Conservation (phyloP, 2,797 vertebrate genomes). For the Halcyon leucocephala region DNA sequence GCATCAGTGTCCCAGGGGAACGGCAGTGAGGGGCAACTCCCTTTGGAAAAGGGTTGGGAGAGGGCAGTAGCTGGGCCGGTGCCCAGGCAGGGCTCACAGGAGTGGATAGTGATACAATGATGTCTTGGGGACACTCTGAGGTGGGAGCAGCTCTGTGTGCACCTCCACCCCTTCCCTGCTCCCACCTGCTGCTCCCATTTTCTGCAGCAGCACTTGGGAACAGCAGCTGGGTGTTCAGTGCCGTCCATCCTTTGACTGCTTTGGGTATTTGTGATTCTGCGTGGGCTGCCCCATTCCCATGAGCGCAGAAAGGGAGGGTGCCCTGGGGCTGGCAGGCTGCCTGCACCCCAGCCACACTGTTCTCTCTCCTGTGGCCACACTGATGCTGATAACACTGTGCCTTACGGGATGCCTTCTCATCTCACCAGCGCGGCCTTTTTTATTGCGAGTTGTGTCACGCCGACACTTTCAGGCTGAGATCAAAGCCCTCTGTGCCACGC, state of each 20-base stretch:
- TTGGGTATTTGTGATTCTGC: neutral
- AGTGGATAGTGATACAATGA: rapidly evolving
- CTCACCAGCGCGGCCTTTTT: neutral
- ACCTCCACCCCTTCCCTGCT: neutral
- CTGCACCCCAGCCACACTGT: neutral
- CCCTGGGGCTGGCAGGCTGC: rapidly evolving
- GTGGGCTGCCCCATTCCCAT: neutral
- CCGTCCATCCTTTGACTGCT: rapidly evolving
- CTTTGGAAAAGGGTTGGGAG: neutral
- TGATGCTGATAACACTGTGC: neutral
- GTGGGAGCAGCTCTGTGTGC: neutral
- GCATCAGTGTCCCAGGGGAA: neutral
- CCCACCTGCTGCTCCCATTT: neutral
- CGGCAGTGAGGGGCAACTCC: rapidly evolving
- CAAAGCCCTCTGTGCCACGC: rapidly evolving
- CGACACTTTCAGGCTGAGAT: neutral
- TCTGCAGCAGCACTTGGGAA: rapidly evolving
- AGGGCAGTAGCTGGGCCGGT: rapidly evolving
- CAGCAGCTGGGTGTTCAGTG: neutral
- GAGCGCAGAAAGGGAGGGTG: neutral
- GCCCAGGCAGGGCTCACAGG: neutral
- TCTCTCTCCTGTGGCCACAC: rapidly evolving
- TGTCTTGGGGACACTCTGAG: neutral
- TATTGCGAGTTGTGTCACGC: neutral
- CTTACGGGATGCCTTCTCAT: neutral